Base-by-base conservation (phyloP, 2,113 vertebrate genomes). In the Pachypanchax playfairii region DNA sequence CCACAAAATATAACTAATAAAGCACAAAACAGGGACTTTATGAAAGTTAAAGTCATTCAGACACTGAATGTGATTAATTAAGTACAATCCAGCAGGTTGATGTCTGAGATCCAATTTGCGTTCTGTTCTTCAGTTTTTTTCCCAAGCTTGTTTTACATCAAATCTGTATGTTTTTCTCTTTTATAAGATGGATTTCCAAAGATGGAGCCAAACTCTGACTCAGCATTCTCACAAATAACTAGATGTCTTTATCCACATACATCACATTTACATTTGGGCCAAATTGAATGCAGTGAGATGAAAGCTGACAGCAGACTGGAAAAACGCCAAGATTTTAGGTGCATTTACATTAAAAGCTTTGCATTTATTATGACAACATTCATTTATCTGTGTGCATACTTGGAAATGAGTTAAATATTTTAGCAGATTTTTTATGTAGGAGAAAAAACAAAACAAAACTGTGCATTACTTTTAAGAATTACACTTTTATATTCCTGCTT, bases 161-260 rank as follows among this genome's bases (percentile, higher is more conserved):
- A 79, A 77, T 82, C 73, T 65, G 77, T 77, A 54, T 59, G 58
- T 71, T 83, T 81, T 77, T 51, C 62, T 51, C 31, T 51, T 35
- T 44, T 41, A 38, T 46, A 29, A 76, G 79, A 84, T 85, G 69
- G 57, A 70, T 82, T 69, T 59, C 41, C 48, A 33, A 65, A 71
- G 77, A 57, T 64, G 49, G 31, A 83, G 52, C 48, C 64, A 62
- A 76, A 61, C 65, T 77, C 70, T 85, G 86, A 80, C 62, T 85
- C 80, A 85, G 80, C 73, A 63, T 24, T 13, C 75, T 75, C 33
- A 78, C 28, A 39, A 53, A 77, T 54, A 65, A 83, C 61, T 60
- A 49, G 59, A 60, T 67, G 50, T 76, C 77, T 77, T 56, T 58
- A 48, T 77, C 54, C 73, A 70, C 61, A 73, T 79, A 49, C 22